phyloP scores from a whole-genome alignment of 2,888 invertebrate genomes.

The Acanthococcus lagerstroemiae region DNA sequence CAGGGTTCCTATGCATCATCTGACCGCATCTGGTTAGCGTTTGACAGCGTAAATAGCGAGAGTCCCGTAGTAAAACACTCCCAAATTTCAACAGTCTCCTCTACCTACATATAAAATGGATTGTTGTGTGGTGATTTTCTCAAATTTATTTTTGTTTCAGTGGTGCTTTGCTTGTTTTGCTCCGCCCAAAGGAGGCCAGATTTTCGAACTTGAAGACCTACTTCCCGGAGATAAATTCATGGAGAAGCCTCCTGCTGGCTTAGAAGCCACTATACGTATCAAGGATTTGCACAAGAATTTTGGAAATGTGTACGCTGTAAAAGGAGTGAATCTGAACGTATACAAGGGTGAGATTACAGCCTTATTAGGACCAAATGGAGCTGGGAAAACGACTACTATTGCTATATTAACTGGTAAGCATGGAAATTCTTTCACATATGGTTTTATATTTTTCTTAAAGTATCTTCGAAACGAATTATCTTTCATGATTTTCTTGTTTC shows the following conservation, averaged over 20 bases:
- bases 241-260: constrained; percentile 36
- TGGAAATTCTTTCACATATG: neutral
- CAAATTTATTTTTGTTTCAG: neutral
- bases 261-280: constrained; percentile 42
- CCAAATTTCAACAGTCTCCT: neutral
- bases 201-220: neutral
- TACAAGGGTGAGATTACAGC: constrained; percentile 76
- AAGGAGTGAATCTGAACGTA: constrained; percentile 60
- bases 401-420: constrained; percentile 56
- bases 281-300: constrained; percentile 38
- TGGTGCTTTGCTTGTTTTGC: neutral
- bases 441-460: no score
- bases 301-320: constrained; percentile 49
- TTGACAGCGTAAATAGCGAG: no score
- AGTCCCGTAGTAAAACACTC: no score
- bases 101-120: neutral
- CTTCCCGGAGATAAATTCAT: neutral
- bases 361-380: constrained; percentile 78
- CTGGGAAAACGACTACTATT: constrained; percentile 73
- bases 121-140: neutral
- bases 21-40: no score
- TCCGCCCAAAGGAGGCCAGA: neutral
- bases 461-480: constrained; percentile 33
- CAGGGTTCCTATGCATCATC: no score
- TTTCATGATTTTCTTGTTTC: neutral